phyloP scores from a whole-genome alignment of 1,140 invertebrate genomes.

The Metaphire vulgaris region DNA sequence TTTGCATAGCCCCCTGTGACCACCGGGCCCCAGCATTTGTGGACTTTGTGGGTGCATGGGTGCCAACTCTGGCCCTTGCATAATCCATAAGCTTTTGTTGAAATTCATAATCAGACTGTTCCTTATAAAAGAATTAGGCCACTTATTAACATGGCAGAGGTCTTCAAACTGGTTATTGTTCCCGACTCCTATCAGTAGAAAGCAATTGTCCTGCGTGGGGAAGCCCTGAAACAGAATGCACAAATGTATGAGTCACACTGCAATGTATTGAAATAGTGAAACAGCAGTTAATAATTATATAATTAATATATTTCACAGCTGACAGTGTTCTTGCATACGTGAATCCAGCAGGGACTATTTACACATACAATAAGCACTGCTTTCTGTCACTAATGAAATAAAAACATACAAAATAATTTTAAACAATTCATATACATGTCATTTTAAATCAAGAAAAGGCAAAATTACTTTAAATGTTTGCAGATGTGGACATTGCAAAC shows the following conservation, averaged over 20 bases:
- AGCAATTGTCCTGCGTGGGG: constrained; percentile 66
- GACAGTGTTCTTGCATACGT: not conserved
- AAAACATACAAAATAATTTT: not conserved
- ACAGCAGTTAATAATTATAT: not conserved
- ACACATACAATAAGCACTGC: not conserved
- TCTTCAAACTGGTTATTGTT: constrained; percentile 63
- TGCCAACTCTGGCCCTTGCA: no score
- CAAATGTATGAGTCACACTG: not conserved
- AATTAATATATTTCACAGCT: constrained; percentile 5
- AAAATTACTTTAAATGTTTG: no score
- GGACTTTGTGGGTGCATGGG: no score
- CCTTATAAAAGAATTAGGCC: no score
- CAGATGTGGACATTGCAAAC: no score
- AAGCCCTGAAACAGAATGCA: constrained; percentile 56
- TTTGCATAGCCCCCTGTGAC: no score
- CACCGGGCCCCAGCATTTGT: no score
- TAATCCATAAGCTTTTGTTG: no score
- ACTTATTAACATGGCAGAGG: constrained; percentile 41
- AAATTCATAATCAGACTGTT: no score
- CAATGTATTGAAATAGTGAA: not conserved
- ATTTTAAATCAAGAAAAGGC: no score
- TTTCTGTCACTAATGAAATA: not conserved
- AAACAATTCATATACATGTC: no score
- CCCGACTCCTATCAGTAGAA: constrained; percentile 75
- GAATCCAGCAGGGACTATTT: no score